Conservation (phyloP, 2,113 vertebrate species). For the human (Homo sapiens) region DNA sequence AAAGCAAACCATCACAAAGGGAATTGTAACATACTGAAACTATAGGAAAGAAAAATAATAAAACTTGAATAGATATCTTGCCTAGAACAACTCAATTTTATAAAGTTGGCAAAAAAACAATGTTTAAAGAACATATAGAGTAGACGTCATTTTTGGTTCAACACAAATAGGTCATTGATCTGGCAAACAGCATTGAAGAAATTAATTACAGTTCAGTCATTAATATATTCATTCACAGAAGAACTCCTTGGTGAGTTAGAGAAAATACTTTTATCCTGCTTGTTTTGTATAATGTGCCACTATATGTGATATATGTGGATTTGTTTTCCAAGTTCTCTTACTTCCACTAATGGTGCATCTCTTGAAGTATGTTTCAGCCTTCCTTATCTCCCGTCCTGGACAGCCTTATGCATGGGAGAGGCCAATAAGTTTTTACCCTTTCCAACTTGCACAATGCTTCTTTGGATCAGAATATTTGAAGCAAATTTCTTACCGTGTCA, state of each 20-base stretch:
- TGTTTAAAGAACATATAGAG: neutral
- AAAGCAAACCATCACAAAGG: constrained; percentile 31
- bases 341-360: neutral
- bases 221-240: constrained; percentile 4
- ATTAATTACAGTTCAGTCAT: neutral
- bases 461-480: neutral
- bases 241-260: neutral
- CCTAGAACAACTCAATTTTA: neutral
- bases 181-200: neutral
- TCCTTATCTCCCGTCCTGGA: neutral
- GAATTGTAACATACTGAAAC: neutral
- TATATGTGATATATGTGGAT: neutral
- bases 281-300: neutral
- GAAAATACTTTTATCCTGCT: neutral
- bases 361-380: neutral
- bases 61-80: neutral
- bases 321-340: neutral
- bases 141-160: neutral
- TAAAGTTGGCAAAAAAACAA: neutral
- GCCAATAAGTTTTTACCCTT: neutral
- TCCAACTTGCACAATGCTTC: neutral
- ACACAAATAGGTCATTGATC: neutral
- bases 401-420: neutral
- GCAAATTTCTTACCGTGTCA: neutral
- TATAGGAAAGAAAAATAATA: neutral